phyloP scores from a whole-genome alignment of 2,113 vertebrate genomes.

The Camelus dromedarius region DNA sequence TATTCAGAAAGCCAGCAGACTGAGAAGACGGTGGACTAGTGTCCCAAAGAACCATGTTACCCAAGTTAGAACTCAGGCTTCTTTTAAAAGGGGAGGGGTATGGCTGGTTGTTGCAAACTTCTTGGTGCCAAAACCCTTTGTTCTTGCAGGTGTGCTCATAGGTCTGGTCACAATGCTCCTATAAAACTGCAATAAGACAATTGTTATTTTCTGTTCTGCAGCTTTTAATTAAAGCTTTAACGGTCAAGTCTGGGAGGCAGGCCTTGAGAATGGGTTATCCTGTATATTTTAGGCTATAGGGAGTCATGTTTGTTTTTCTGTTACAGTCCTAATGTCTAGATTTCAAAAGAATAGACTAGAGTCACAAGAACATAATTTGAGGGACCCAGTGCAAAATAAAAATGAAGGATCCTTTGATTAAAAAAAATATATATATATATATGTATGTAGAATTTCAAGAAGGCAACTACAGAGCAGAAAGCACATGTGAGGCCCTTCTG shows the following conservation, averaged over 20 bases:
- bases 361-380: not conserved
- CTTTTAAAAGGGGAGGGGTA: not conserved
- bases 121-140: not conserved
- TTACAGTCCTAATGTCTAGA: not conserved
- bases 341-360: not conserved
- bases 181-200: not conserved
- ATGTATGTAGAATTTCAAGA: not conserved
- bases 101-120: not conserved
- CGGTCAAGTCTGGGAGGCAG: not conserved
- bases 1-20: not conserved
- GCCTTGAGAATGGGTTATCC: not conserved
- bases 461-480: not conserved
- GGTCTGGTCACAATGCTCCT: not conserved
- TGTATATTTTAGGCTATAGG: not conserved
- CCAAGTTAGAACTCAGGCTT: not conserved
- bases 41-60: not conserved
- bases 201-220: not conserved
- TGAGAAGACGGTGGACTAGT: not conserved
- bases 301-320: not conserved
- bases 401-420: not conserved
- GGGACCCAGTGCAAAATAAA: not conserved
- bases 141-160: not conserved
- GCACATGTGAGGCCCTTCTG: not conserved
- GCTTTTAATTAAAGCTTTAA: not conserved
- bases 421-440: not conserved